Percentiles rank a stretch among this genome's conserved stretches.
Evolutionary conservation across 2,797 vertebrate genomes (phyloP).

Genomic region (Diplodus sargus): DNA sequence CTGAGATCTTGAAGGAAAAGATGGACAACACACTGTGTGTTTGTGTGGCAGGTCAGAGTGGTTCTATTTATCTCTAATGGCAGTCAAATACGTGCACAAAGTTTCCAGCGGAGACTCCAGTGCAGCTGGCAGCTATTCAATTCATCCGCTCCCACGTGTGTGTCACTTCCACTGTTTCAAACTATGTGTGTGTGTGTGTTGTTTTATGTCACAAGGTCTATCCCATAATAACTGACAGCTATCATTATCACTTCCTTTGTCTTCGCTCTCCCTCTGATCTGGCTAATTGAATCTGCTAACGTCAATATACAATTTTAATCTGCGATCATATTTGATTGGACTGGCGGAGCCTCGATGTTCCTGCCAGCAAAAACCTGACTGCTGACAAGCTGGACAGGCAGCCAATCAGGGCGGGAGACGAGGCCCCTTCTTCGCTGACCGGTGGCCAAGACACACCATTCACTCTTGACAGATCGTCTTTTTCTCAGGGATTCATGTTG

Average conservation of each 20-base stretch:
- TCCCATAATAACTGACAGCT: constrained; percentile 69
- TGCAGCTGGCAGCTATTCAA: constrained; percentile 72
- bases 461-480: constrained; percentile 53
- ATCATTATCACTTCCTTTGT: constrained; percentile 75
- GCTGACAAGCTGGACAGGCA: constrained; percentile 43
- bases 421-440: constrained; percentile 33
- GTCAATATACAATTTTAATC: constrained; percentile 73
- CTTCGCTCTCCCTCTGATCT: constrained; percentile 59
- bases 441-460: constrained; percentile 61
- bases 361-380: constrained; percentile 49
- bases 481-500: constrained; percentile 24
- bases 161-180: constrained; percentile 47
- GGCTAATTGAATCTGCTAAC: constrained; percentile 70
- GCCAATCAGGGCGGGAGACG: constrained; percentile 48
- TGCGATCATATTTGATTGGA: constrained; percentile 55
- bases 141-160: constrained; percentile 50
- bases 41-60: constrained; percentile 49
- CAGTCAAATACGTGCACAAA: constrained; percentile 63
- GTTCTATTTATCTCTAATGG: constrained; percentile 76
- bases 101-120: constrained; percentile 68
- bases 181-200: constrained; percentile 41
- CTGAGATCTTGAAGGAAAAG: constrained; percentile 32
- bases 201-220: constrained; percentile 67
- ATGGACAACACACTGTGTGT: constrained; percentile 44
- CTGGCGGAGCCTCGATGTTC: constrained; percentile 28